Base-by-base conservation (phyloP, 64 coral and sea anemone species). In the Anthopleura sola region DNA sequence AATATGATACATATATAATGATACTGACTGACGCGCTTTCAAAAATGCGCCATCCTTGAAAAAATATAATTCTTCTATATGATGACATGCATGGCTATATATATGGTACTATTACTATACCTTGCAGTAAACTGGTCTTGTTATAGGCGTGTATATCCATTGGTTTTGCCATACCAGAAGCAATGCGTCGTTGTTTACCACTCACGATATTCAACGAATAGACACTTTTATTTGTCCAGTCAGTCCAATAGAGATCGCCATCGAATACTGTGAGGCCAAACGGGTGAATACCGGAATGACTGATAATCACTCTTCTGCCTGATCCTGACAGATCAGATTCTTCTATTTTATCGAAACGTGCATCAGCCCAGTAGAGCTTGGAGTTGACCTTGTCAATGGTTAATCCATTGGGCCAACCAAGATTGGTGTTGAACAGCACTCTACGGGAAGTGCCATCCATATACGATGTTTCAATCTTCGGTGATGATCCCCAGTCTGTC, bases 141-240 rank as follows among this genome's bases (percentile, higher is more conserved):
- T 88, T 58, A 49, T 80, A 88, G 28, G 80, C 34, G 76, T 88
- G 86, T 38, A 88, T 88, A 33, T 88, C 86, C 86, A 88, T 88
- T 20, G 86, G 76, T 75, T 81, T 82, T 49, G 56, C 36, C 26
- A 88, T 56, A 19, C 86, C 86, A 46, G 62, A 86, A 37, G 60
- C 85, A 34, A 8, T 17, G 21, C 55, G 33, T 64, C 58, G 56
- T 81, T 4, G 38, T 2, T 74, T 48, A 11, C 84, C 75, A 49
- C 83, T 91, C 50, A 17, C 18, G n/a, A 86, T 86, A 58, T 86
- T 86, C 36, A 86, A 51, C 68, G 68, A 80, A 46, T 86, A 84
- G 8, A 91, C 85, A 23, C 49, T 46, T 38, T 75, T 86, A 47
- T 28, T 85, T 16, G 60, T 37, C 87, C 87, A 89, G 26, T 89